Percentiles rank a stretch among this genome's conserved stretches.
Evolutionary conservation across 2,797 vertebrate species (phyloP).

Genomic region (Eulemur albifrons): DNA sequence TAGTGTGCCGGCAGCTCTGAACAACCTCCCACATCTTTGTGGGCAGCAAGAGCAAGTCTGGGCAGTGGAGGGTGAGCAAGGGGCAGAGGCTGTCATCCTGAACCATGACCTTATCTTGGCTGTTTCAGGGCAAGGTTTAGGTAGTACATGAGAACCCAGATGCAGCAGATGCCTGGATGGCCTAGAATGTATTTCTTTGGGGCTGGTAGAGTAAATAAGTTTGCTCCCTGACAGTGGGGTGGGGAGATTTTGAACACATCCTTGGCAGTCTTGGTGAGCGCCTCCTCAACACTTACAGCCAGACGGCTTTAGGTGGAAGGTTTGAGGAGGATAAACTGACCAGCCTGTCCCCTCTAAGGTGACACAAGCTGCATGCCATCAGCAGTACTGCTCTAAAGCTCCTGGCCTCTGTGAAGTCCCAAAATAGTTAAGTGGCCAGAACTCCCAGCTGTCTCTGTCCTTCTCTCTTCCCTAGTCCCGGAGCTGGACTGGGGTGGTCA

Average conservation of each 20-base stretch:
- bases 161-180: too few relatives aligned
- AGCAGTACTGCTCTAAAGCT: not conserved
- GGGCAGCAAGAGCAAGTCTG: slow-evolving; percentile 93
- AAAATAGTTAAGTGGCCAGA: not conserved
- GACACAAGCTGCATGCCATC: not conserved
- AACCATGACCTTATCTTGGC: not conserved
- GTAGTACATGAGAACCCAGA: not conserved
- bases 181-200: not conserved
- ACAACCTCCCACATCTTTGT: slow-evolving; percentile 91
- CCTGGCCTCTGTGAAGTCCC: not conserved
- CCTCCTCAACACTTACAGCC: not conserved
- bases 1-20: slow-evolving; percentile 86
- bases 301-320: not conserved
- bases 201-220: not conserved
- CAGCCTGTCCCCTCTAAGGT: not conserved
- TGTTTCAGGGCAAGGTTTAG: not conserved
- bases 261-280: not conserved
- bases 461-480: slow-evolving; percentile 81
- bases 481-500: slow-evolving; percentile 90
- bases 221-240: not conserved
- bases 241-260: not conserved
- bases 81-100: not conserved
- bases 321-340: not conserved
- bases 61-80: not conserved
- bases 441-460: not conserved